phyloP scores from a whole-genome alignment of 2,113 vertebrate species.

The Chlorocebus sabaeus region DNA sequence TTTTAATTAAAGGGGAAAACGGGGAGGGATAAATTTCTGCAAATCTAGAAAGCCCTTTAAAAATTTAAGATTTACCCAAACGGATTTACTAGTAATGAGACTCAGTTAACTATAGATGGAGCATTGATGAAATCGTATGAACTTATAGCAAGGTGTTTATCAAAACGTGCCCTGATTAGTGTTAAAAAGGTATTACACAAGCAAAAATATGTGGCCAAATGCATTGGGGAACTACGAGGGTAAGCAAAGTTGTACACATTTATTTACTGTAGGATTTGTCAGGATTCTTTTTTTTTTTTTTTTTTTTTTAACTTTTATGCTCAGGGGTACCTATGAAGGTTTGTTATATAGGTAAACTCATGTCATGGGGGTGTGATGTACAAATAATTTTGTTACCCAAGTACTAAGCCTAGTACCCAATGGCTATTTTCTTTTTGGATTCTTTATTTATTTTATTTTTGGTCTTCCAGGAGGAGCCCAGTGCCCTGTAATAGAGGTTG shows the following conservation, averaged over 20 bases:
- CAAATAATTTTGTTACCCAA: too few species aligned
- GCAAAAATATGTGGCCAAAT: background rate
- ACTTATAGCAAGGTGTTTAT: background rate
- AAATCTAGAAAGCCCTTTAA: background rate
- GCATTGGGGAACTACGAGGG: background rate
- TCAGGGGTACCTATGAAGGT: too few species aligned
- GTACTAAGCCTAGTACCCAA: too few species aligned
- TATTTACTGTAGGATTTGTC: background rate
- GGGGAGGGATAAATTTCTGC: background rate
- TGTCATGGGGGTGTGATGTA: too few species aligned
- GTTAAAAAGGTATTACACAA: background rate
- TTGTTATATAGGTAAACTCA: too few species aligned
- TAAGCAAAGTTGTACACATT: background rate
- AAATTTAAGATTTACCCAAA: background rate
- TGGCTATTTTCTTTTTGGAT: too few species aligned
- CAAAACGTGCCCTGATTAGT: background rate
- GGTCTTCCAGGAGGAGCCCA: background rate
- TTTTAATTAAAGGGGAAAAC: background rate
- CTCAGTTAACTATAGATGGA: background rate
- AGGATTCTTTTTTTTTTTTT: background rate
- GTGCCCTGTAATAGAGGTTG: background rate
- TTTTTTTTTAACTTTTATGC: background rate
- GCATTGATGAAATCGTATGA: background rate
- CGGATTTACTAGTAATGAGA: conserved; percentile 1
- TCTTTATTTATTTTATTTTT: background rate